phyloP scores from a whole-genome alignment of 2,113 vertebrate species.

The Benitochromis conjunctus region DNA sequence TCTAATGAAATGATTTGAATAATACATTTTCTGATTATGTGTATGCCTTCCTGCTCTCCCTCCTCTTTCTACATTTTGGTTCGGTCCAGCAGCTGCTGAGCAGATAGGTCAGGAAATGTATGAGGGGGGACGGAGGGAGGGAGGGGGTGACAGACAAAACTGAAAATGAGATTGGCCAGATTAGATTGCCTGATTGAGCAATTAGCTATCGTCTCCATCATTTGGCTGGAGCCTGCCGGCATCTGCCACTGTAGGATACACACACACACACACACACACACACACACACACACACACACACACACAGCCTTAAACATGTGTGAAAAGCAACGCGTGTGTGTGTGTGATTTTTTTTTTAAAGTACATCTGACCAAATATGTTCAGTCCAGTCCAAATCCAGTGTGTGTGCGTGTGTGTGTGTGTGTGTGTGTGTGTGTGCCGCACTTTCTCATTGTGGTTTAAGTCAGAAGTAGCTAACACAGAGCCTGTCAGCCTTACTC shows the following conservation, averaged over 20 bases:
- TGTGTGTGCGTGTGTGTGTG: background rate
- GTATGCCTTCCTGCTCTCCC: background rate
- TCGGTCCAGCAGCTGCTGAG: conserved; percentile 40
- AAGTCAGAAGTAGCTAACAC: conserved; percentile 22
- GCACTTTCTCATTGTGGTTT: conserved; percentile 14
- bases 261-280: background rate
- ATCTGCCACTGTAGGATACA: conserved; percentile 58
- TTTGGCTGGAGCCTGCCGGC: conserved; percentile 43
- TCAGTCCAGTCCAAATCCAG: background rate
- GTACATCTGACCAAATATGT: background rate
- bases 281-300: background rate
- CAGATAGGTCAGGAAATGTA: conserved; percentile 44
- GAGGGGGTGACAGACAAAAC: conserved; percentile 8
- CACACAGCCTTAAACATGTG: background rate
- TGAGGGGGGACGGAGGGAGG: background rate
- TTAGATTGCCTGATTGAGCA: conserved; percentile 71
- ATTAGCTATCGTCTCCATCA: conserved; percentile 66
- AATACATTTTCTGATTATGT: background rate
- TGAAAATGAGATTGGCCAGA: conserved; percentile 65
- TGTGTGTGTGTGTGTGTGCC: background rate
- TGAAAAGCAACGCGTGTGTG: background rate
- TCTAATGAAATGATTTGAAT: background rate
- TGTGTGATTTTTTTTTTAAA: background rate
- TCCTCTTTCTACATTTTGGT: background rate
- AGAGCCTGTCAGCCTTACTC: conserved; percentile 21